Percentiles rank a stretch among this genome's conserved stretches.
Evolutionary conservation across 2,888 invertebrate species (phyloP).

Genomic region (Alviniconcha strummeri): DNA sequence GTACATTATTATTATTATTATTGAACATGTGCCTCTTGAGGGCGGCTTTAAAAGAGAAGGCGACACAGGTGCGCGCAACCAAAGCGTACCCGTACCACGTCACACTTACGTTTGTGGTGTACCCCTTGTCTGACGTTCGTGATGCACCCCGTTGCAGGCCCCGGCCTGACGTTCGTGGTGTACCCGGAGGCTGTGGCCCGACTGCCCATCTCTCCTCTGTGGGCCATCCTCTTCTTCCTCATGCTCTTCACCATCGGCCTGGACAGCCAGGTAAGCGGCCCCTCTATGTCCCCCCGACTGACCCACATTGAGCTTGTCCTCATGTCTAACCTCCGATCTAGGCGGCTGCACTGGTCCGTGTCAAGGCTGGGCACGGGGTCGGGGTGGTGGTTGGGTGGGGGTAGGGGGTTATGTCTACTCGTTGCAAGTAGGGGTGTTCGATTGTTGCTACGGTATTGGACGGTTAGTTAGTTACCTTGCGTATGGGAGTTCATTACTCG

Average conservation of each 20-base stretch:
- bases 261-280: slow-evolving; percentile 67
- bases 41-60: not conserved
- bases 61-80: too few species aligned
- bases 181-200: slow-evolving; percentile 71
- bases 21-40: too few species aligned
- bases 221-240: slow-evolving; percentile 71
- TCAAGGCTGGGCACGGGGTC: slow-evolving; percentile 8
- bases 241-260: slow-evolving; percentile 71
- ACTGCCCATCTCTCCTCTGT: slow-evolving; percentile 67
- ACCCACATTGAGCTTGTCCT: slow-evolving; percentile 4
- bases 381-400: not conserved
- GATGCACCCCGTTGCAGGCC: slow-evolving; percentile 55
- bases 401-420: not conserved
- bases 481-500: too few species aligned
- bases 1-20: too few species aligned
- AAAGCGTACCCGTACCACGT: too few species aligned
- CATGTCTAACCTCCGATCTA: slow-evolving; percentile 4
- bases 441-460: too few species aligned
- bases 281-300: not conserved
- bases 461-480: too few species aligned
- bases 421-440: too few species aligned
- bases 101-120: too few species aligned
- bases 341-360: slow-evolving; percentile 24
- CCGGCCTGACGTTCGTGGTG: slow-evolving; percentile 72
- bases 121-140: too few species aligned